phyloP scores from a whole-genome alignment of 2,113 vertebrate genomes.

The Petromus typicus region DNA sequence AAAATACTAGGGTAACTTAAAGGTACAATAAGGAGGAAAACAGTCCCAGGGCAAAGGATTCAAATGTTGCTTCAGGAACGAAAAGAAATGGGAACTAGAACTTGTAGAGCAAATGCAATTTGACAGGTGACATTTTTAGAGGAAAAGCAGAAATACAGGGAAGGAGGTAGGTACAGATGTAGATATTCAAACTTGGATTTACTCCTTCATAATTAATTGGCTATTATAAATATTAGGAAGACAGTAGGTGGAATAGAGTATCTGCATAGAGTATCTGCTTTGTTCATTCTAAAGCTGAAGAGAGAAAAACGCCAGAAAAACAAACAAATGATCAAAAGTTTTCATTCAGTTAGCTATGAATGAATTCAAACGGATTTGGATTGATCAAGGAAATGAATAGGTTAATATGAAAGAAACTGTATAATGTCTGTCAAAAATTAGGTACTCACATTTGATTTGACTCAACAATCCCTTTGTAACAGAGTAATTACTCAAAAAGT shows the following conservation, averaged over 20 bases:
- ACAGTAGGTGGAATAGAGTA: background rate
- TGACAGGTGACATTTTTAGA: background rate
- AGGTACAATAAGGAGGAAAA: background rate
- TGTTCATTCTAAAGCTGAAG: background rate
- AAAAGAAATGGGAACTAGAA: background rate
- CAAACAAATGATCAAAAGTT: background rate
- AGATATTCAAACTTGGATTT: background rate
- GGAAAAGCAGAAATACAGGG: background rate
- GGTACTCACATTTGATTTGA: background rate
- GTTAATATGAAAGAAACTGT: background rate
- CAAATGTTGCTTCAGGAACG: background rate
- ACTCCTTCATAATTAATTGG: background rate
- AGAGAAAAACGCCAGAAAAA: conserved; percentile 9
- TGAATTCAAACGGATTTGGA: conserved; percentile 10
- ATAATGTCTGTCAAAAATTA: background rate
- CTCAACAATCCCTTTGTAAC: background rate
- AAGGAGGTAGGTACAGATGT: background rate
- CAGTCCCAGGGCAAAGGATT: background rate
- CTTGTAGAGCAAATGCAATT: background rate
- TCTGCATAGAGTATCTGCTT: background rate
- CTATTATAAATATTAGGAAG: background rate
- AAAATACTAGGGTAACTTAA: background rate
- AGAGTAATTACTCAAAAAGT: background rate
- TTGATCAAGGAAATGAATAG: background rate
- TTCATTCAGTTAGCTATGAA: background rate